Conservation (phyloP, 2,113 vertebrate genomes). For the Macquaria ambigua region DNA sequence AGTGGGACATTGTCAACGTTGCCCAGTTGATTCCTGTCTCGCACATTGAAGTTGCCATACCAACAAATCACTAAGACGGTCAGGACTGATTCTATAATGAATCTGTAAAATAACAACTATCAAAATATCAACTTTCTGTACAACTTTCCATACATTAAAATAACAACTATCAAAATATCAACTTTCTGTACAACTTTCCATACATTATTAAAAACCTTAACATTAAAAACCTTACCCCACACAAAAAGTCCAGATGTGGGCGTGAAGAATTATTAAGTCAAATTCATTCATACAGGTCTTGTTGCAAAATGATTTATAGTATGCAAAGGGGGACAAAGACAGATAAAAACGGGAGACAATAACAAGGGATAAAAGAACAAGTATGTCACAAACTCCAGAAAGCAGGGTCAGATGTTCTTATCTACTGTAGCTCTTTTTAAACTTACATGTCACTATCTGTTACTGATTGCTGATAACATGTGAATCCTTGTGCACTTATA, state of each 20-base stretch:
- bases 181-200: background rate
- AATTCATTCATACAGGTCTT: background rate
- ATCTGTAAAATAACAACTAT: background rate
- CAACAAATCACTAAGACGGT: background rate
- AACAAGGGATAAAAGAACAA: constrained; percentile 11
- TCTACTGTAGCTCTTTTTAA: no score
- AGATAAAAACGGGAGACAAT: background rate
- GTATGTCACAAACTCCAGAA: background rate
- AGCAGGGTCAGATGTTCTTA: background rate
- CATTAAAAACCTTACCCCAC: background rate
- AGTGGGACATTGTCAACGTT: background rate
- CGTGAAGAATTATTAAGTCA: background rate
- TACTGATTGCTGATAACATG: no score
- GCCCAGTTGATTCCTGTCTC: background rate
- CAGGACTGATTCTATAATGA: background rate
- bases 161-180: background rate
- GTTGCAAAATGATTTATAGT: background rate
- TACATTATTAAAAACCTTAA: background rate
- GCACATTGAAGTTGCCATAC: background rate
- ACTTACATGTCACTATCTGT: no score
- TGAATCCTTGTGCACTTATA: no score
- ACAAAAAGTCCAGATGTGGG: background rate
- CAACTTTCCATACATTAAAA: background rate
- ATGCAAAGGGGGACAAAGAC: background rate
- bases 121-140: no score